These are phyloP conservation scores for Muraenolepis orangiensis DNA, from an alignment of 2,797 vertebrate species.

Conservation along the genomic window DNA sequence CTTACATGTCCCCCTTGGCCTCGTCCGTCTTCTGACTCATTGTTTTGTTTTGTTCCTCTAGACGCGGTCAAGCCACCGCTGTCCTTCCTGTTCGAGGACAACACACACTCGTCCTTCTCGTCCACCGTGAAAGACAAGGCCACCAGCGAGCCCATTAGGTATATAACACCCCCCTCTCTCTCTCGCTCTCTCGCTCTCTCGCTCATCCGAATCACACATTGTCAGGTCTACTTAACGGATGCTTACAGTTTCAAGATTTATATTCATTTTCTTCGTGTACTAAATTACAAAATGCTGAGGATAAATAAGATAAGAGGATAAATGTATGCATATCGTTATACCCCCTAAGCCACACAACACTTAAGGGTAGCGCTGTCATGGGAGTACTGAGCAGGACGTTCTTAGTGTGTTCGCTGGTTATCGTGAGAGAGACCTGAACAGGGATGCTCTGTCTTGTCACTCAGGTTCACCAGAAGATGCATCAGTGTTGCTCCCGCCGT, in stretches of 20 bases:
- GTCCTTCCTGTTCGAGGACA: slow-evolving; percentile 94
- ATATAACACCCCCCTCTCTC: slow-evolving; percentile 8
- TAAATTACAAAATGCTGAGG: too few species aligned
- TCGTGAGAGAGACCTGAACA: background rate
- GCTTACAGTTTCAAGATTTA: too few species aligned
- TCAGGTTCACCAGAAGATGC: slow-evolving; percentile 92
- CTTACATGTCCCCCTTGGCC: background rate
- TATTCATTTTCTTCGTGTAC: too few species aligned
- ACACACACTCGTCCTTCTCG: slow-evolving; percentile 95
- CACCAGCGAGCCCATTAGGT: slow-evolving; percentile 97
- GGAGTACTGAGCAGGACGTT: too few species aligned
- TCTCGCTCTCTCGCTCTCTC: background rate
- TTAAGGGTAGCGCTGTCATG: background rate
- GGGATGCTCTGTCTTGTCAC: slow-evolving; percentile 18
- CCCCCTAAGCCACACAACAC: background rate
- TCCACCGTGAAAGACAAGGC: slow-evolving; percentile 99
- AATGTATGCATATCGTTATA: too few species aligned
- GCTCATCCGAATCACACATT: background rate
- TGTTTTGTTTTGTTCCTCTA: slow-evolving; percentile 37
- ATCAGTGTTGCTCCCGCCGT: slow-evolving; percentile 93
- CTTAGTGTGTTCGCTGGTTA: too few species aligned
- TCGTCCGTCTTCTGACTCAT: background rate
- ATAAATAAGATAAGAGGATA: too few species aligned
- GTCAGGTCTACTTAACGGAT: too few species aligned
- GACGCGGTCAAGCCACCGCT: slow-evolving; percentile 84